phyloP scores from a whole-genome alignment of 2,888 invertebrate species.

The Eupithecia exiguata region DNA sequence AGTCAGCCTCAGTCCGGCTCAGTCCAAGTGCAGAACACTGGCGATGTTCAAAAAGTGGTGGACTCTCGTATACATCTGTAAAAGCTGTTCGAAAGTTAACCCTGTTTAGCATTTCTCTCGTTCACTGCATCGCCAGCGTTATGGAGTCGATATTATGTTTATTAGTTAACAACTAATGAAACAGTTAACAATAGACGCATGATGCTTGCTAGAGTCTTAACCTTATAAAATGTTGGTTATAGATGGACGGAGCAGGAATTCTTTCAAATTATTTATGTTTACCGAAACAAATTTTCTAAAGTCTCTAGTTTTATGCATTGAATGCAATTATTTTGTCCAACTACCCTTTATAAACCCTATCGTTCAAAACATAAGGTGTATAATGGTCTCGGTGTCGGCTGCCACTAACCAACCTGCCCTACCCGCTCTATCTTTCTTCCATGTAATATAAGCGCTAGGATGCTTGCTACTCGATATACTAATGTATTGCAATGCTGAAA shows the following conservation, averaged over 20 bases:
- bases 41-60: not conserved
- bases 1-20: not conserved
- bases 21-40: not conserved
- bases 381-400: constrained; percentile 52
- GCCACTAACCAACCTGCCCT: constrained; percentile 48
- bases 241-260: constrained; percentile 10
- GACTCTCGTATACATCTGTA: too few species aligned
- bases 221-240: not conserved
- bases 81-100: too few species aligned
- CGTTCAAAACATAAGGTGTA: constrained; percentile 34
- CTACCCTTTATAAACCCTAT: constrained; percentile 39
- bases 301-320: constrained; percentile 30
- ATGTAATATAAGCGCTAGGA: constrained; percentile 39
- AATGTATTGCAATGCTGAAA: constrained; percentile 34
- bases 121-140: too few species aligned
- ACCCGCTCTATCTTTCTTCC: constrained; percentile 38
- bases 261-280: not conserved
- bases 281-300: not conserved
- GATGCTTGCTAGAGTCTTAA: not conserved
- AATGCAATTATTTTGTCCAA: constrained; percentile 37
- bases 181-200: not conserved
- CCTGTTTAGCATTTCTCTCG: too few species aligned
- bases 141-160: not conserved
- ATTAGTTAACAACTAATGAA: not conserved
- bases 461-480: constrained; percentile 39